Conservation (phyloP, 2,797 vertebrate species). For the Epinephelus malabaricus region DNA sequence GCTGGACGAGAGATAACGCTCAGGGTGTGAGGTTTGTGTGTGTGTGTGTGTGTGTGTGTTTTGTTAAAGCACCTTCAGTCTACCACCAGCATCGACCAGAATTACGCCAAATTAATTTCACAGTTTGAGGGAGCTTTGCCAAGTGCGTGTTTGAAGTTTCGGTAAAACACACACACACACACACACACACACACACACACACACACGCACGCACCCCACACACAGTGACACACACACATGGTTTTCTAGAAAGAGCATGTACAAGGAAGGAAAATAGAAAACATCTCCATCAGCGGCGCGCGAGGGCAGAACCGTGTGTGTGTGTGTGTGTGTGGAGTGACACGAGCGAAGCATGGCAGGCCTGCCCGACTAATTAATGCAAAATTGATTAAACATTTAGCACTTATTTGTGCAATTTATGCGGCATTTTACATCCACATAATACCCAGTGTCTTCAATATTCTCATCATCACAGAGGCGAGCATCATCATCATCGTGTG, state of each 20-base stretch:
- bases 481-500: background rate
- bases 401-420: conserved; percentile 48
- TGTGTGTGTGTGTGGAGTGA: conserved; percentile 19
- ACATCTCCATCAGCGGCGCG: conserved; percentile 43
- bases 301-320: conserved; percentile 36
- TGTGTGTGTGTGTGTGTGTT: conserved; percentile 64
- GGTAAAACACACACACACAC: conserved; percentile 29
- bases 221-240: background rate
- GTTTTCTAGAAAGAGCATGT: conserved; percentile 11
- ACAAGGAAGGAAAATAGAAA: conserved; percentile 31
- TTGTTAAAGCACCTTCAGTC: conserved; percentile 72
- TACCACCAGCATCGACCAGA: conserved; percentile 65
- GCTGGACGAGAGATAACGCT: conserved; percentile 55
- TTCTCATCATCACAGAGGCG: conserved; percentile 4
- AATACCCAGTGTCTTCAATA: conserved; percentile 9
- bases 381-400: conserved; percentile 54
- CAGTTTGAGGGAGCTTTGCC: conserved; percentile 72
- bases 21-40: conserved; percentile 71
- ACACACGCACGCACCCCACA: too few species aligned
- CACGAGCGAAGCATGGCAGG: conserved; percentile 25
- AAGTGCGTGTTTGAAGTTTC: conserved; percentile 69
- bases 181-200: background rate
- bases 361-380: conserved; percentile 48
- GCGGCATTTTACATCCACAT: conserved; percentile 19
- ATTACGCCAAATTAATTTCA: conserved; percentile 79